Base-by-base conservation (phyloP, 2,888 invertebrate genomes). In the Spialia ferax region DNA sequence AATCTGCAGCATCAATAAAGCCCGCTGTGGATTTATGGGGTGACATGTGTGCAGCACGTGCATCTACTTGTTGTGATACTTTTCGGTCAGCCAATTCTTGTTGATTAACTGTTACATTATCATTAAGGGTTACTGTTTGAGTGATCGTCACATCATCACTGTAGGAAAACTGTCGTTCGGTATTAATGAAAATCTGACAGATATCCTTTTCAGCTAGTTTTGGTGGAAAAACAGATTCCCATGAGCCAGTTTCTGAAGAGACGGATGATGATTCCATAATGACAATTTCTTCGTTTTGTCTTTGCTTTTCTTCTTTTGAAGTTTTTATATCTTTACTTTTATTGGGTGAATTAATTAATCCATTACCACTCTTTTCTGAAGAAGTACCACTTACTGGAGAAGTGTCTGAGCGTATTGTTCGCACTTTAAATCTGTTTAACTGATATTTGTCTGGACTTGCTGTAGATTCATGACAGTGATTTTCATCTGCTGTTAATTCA, bases 221-320 rank as follows among this genome's bases (percentile, higher is more conserved):
- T 10, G 87, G 88, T 23, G 95, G 95, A 81, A 94, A 95, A 11
- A 95, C 94, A 0, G 95, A 94, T 79, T 95, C 95, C 95, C 95
- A 95, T 18, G 95, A 95, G 54, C 95, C 95, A 18, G 95, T 95
- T 83, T 95, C 95, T 7, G 95, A 95, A 35, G 95, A 95, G 63
- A 95, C 87, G 1, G 95, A 95, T 4, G 95, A 95, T 0, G 95
- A 95, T 75, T 95, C 95, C 83, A 95, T 85, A 73, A 94, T 94
- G 18, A 95, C 94, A 70, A 95, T 95, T 79, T 95, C 95, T 80
- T 95, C 95, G 81, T 95, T 95, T 75, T 95, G 94, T 22, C 94
- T 87, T 75, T 95, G 95, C 73, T 95, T 95, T 75, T 95, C 95
- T 79, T 95, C 95, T 79, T 95, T 95, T 7, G 88, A 82, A 13